Base-by-base conservation (phyloP, 2,113 vertebrate species). In the Calidris pygmaea region DNA sequence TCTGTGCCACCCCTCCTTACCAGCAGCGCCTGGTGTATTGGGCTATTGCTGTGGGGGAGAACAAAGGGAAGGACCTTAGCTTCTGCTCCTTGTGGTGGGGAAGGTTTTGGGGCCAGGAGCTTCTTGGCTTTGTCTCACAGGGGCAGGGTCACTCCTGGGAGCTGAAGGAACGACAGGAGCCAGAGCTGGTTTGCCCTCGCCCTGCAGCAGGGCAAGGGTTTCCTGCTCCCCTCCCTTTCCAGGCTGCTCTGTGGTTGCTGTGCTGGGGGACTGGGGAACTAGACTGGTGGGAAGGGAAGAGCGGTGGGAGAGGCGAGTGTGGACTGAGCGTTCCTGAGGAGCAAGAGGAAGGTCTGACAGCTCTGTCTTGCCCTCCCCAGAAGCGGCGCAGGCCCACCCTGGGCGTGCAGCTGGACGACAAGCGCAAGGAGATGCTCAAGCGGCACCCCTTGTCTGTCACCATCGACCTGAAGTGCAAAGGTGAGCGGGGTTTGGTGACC, bases 341-440 rank as follows among this genome's bases (percentile, higher is more conserved):
- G 29, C 7, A 70, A 70, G 26, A 34, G 59, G 5, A 59, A 48
- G 76, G 37, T 75, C 87, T 90, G n/a, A 91, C 8, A 27, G 63
- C 22, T 43, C 39, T 23, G 27, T 29, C 24, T 8, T 0, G 0
- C 5, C 15, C 48, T 18, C 52, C 37, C 43, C 91, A 99, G 99
- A 99, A 99, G 96, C 98, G 99, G 47, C 98, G 99, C 47, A 96
- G 99, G 55, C 98, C 99, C 66, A 99, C 99, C 0, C 98, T 99
- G 27, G 99, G 99, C 0, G 99, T 99, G 85, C 99, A 99, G 96
- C 97, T 99, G 97, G 99, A 99, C 1, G 99, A 99, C 94, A 99
- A 99, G 88, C 98, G 99, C 84, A 99, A 99, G 75, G 99, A 99
- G 97, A 99, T 99, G 99, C 97, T 99, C 41, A 99, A 99, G 96